These are phyloP conservation scores for Drosophila imparisetae DNA, from an alignment of 2,888 invertebrate species.

Conservation along the genomic window DNA sequence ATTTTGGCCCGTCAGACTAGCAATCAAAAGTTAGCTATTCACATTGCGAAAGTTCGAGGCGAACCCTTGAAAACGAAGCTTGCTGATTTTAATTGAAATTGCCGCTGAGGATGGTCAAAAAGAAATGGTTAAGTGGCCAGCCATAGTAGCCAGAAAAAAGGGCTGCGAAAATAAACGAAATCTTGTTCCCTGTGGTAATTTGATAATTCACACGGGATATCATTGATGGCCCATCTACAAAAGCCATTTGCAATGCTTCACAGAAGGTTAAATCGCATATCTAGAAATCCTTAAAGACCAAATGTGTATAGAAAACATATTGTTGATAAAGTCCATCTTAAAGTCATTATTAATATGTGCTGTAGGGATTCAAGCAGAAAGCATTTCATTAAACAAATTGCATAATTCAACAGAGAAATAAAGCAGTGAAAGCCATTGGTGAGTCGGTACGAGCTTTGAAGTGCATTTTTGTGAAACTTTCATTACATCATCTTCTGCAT, in stretches of 20 bases:
- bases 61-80: constrained; percentile 15
- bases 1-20: constrained; percentile 26
- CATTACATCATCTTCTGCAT: constrained; percentile 40
- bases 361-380: neutral
- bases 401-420: constrained; percentile 38
- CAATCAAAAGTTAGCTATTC: constrained; percentile 48
- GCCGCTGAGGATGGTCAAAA: constrained; percentile 32
- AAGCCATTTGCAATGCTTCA: neutral
- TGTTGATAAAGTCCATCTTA: neutral
- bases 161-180: constrained; percentile 30
- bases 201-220: constrained; percentile 21
- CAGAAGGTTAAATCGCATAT: too few species aligned
- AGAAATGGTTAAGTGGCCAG: constrained; percentile 35
- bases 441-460: constrained; percentile 27
- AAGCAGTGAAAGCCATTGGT: constrained; percentile 15
- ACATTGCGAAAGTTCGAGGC: constrained; percentile 51
- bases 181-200: constrained; percentile 21
- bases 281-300: neutral
- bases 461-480: constrained; percentile 41
- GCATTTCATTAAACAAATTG: constrained; percentile 22
- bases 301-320: neutral
- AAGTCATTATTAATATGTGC: neutral
- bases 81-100: constrained; percentile 68
- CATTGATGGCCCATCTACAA: constrained; percentile 1
- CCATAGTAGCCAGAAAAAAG: constrained; percentile 6